Percentiles rank a stretch among this genome's conserved stretches.
phyloP scores from a whole-genome alignment of 2,797 vertebrate species.

The Sebastes melanostomus region DNA sequence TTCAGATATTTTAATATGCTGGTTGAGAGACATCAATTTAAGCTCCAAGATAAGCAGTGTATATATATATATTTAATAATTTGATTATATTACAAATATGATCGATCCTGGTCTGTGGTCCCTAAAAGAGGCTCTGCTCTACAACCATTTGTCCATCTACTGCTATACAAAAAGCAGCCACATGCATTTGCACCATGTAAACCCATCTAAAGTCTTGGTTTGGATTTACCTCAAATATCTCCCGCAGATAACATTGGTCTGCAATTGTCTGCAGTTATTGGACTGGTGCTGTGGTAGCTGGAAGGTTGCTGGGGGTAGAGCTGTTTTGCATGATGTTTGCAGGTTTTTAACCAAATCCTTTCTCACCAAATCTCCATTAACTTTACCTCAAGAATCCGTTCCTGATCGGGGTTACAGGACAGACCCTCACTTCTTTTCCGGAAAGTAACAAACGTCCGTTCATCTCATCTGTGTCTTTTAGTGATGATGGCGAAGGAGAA shows the following conservation, averaged over 20 bases:
- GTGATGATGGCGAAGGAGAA: constrained; percentile 99
- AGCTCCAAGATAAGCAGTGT: neutral
- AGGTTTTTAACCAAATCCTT: constrained; percentile 52
- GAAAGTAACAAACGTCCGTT: neutral
- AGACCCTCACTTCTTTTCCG: neutral
- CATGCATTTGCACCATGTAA: neutral
- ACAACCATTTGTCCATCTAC: constrained; percentile 27
- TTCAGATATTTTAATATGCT: neutral
- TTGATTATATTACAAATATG: constrained; percentile 31
- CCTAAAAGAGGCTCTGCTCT: neutral
- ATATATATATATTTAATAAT: neutral
- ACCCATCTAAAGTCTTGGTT: neutral
- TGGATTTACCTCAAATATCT: neutral
- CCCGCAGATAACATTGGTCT: neutral
- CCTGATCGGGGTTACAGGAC: neutral
- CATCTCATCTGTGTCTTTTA: constrained; percentile 62
- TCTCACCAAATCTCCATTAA: constrained; percentile 18
- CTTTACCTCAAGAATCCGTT: neutral
- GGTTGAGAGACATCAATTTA: neutral
- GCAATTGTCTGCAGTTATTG: neutral
- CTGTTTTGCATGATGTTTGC: constrained; percentile 56
- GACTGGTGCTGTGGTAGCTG: constrained; percentile 39
- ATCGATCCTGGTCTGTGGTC: constrained; percentile 36
- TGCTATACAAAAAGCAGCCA: neutral
- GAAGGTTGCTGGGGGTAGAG: constrained; percentile 21